Evolutionary conservation across 2,888 invertebrate genomes (phyloP).

Genomic region (Ichneumon xanthorius): DNA sequence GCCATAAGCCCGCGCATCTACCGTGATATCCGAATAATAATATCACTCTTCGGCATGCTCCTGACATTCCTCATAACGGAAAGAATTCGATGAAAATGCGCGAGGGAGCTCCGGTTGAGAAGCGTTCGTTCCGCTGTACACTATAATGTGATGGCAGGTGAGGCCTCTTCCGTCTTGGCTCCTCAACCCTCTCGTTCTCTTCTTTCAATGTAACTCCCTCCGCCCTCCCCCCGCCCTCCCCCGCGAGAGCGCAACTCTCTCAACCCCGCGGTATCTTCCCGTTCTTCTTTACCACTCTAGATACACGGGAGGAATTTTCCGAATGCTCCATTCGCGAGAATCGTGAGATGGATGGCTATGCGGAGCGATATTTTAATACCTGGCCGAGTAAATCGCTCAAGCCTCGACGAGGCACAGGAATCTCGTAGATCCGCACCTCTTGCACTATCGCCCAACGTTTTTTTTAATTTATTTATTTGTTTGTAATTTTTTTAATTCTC

Average conservation of each 20-base stretch:
- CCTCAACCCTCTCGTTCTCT: constrained; percentile 61
- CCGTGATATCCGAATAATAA: constrained; percentile 73
- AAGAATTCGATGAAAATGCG: constrained; percentile 79
- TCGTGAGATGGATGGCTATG: constrained; percentile 36
- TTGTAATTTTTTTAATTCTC: too few relatives aligned
- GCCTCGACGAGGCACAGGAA: constrained; percentile 77
- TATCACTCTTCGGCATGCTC: constrained; percentile 70
- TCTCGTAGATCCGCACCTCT: constrained; percentile 61
- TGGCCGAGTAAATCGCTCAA: constrained; percentile 77
- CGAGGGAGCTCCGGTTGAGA: constrained; percentile 68
- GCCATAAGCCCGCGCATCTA: constrained; percentile 56
- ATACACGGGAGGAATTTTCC: constrained; percentile 67
- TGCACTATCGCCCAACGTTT: constrained; percentile 11
- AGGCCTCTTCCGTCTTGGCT: constrained; percentile 64
- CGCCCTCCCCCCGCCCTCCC: neutral
- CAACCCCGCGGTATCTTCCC: constrained; percentile 55
- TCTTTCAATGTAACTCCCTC: constrained; percentile 6
- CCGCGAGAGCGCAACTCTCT: constrained; percentile 25
- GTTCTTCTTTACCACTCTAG: constrained; percentile 54
- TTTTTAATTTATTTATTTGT: neutral
- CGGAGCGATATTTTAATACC: constrained; percentile 81
- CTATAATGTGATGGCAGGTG: constrained; percentile 60
- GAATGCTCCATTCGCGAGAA: constrained; percentile 67
- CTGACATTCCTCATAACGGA: constrained; percentile 69
- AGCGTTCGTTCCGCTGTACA: constrained; percentile 37